phyloP scores from a whole-genome alignment of 2,888 invertebrate genomes.

The Folsomia manolachei region DNA sequence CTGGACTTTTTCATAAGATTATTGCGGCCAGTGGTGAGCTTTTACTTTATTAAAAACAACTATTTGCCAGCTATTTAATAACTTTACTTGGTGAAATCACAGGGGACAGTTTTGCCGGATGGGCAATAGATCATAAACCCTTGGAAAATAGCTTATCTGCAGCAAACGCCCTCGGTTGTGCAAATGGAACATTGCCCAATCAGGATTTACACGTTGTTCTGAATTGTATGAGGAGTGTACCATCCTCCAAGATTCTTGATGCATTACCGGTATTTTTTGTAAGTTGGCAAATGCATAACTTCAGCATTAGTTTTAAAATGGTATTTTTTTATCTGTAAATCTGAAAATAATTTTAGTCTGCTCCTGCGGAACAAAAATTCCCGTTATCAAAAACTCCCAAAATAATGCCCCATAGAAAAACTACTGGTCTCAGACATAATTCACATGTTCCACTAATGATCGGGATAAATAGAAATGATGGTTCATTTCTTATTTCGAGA shows the following conservation, averaged over 20 bases:
- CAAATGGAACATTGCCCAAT: not conserved
- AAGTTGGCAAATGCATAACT: too few relatives aligned
- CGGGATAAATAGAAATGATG: slow-evolving; percentile 22
- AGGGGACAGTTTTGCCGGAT: slow-evolving; percentile 20
- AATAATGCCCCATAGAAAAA: not conserved
- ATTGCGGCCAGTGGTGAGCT: slow-evolving; percentile 16
- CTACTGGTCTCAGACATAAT: not conserved
- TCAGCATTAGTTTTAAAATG: too few relatives aligned
- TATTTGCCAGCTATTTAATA: too few relatives aligned
- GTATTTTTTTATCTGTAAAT: too few relatives aligned
- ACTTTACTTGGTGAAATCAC: too few relatives aligned
- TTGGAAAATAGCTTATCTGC: slow-evolving; percentile 16
- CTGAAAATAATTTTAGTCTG: too few relatives aligned
- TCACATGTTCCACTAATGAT: slow-evolving; percentile 21
- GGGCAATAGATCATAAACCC: slow-evolving; percentile 11
- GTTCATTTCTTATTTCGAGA: slow-evolving; percentile 12
- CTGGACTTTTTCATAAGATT: slow-evolving; percentile 8
- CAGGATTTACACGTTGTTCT: not conserved
- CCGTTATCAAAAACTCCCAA: slow-evolving; percentile 9
- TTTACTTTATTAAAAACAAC: not conserved
- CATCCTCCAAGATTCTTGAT: not conserved
- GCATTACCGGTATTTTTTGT: not conserved
- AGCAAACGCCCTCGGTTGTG: slow-evolving; percentile 9
- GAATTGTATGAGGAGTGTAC: not conserved
- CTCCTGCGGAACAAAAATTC: slow-evolving; percentile 19